Conservation (phyloP, 2,113 vertebrate species). For the Pollachius pollachius region DNA sequence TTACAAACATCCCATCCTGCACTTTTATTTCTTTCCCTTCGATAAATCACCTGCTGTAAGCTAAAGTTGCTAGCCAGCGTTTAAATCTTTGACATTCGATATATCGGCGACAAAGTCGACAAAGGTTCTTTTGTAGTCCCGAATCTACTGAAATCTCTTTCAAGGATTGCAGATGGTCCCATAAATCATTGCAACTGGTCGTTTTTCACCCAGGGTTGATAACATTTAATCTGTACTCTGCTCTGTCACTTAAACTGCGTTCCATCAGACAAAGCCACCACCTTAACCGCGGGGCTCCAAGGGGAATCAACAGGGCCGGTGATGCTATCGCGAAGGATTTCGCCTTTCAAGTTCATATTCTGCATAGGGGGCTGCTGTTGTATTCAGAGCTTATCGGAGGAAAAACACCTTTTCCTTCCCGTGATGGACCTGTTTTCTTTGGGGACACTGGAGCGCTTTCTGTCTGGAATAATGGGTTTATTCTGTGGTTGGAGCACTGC, state of each 20-base stretch:
- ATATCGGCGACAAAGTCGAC: too few species aligned
- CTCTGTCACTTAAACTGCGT: slow-evolving; percentile 36
- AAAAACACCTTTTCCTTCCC: slow-evolving; percentile 68
- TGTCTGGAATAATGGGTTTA: slow-evolving; percentile 62
- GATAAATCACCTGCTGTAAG: too few species aligned
- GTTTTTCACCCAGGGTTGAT: background rate
- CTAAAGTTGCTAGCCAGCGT: too few species aligned
- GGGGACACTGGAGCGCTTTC: slow-evolving; percentile 56
- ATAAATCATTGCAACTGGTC: too few species aligned
- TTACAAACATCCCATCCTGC: too few species aligned
- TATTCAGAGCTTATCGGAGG: slow-evolving; percentile 68
- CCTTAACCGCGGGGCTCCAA: background rate
- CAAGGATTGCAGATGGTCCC: too few species aligned
- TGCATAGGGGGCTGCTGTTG: slow-evolving; percentile 28
- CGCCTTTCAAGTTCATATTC: slow-evolving; percentile 51
- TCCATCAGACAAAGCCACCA: slow-evolving; percentile 49
- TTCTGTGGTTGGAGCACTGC: slow-evolving; percentile 39
- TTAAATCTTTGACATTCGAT: too few species aligned
- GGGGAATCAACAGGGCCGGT: slow-evolving; percentile 35
- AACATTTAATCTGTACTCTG: slow-evolving; percentile 28
- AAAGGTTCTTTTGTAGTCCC: too few species aligned
- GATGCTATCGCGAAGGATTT: slow-evolving; percentile 47
- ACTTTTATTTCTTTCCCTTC: too few species aligned
- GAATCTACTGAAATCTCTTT: too few species aligned
- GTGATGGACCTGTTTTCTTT: slow-evolving; percentile 51